Evolutionary conservation across 2,888 invertebrate species (phyloP), one percentile per base, ranked within the genome.

Genomic region (Oligia strigilis): DNA sequence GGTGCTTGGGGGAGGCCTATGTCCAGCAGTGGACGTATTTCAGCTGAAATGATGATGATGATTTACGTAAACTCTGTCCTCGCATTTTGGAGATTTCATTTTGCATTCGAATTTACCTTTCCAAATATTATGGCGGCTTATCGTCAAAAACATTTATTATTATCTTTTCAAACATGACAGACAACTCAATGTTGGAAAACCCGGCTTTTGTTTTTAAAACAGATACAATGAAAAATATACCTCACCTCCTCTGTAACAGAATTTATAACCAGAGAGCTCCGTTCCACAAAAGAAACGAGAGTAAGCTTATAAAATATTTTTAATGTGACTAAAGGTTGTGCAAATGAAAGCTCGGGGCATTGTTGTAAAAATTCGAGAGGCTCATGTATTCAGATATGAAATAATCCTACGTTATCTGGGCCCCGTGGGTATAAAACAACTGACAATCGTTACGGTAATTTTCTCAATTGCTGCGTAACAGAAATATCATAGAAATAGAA

Each of bases 231-330:
- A 40, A 55, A 46, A 29, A 4, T n/a, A 29, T 71, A 23, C 71
- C 65, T 70, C 46, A 36, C 71, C 52, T 70, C 52, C 19, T 40
- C 60, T 77, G 3, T 14, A 77, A 81, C 17, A 62, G n/a, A 84
- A 86, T 84, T n/a, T 77, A 79, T 79, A 66, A 77, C 66, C 66
- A 72, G 73, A 60, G 67, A 64, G 65, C 52, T 78, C 14, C 1
- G 58, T 75, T 74, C 29, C 13, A 69, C 75, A 81, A 84, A 87
- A 72, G 79, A 75, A 85, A 76, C 0, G n/a, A 52, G 69, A 85
- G 29, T 69, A 52, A 75, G 77, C 75, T 79, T 73, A 72, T 76
- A 76, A 78, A 86, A 76, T 84, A 82, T 78, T 77, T 77, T 82
- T 73, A 74, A 81, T 82, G 55, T 72, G 69, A 67, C 78, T 74